phyloP scores from a whole-genome alignment of 2,797 vertebrate genomes.

The Karalla daura region DNA sequence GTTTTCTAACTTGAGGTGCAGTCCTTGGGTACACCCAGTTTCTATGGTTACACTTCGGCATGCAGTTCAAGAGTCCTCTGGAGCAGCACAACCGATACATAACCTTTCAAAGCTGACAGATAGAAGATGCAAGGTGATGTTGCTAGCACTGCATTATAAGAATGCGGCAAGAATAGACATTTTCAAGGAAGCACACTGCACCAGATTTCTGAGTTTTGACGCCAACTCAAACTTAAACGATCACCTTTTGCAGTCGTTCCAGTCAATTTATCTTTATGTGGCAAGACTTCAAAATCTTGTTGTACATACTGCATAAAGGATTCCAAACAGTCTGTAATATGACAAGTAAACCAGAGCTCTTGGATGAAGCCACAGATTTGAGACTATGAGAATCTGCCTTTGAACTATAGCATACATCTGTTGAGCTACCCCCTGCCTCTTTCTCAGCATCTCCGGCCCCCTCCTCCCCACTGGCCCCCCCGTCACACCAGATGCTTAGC shows the following conservation, averaged over 20 bases:
- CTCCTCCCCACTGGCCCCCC: constrained; percentile 56
- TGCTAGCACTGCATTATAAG: constrained; percentile 7
- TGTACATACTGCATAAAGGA: too few species aligned
- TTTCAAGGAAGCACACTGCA: too few species aligned
- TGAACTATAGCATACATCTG: constrained; percentile 56
- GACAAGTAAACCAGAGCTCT: constrained; percentile 3
- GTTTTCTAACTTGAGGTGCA: constrained; percentile 21
- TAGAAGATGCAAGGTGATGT: constrained; percentile 38
- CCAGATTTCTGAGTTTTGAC: too few species aligned
- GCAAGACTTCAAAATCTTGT: too few species aligned
- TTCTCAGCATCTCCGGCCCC: constrained; percentile 64
- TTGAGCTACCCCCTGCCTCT: constrained; percentile 41
- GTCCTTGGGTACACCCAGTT: constrained; percentile 46
- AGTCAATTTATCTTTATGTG: too few species aligned
- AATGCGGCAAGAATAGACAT: constrained; percentile 25
- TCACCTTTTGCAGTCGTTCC: too few species aligned
- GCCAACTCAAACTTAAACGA: too few species aligned
- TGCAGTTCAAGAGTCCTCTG: constrained; percentile 11
- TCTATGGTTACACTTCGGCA: constrained; percentile 58
- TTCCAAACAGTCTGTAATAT: too few species aligned
- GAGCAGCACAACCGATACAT: constrained; percentile 15
- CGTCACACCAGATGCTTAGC: constrained; percentile 50
- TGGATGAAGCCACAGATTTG: constrained; percentile 11
- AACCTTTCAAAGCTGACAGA: constrained; percentile 32
- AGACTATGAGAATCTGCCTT: constrained; percentile 14